Evolutionary conservation across 2,113 vertebrate species (phyloP), one percentile per base, ranked within the genome.

Genomic region (Ammodytes marinus): DNA sequence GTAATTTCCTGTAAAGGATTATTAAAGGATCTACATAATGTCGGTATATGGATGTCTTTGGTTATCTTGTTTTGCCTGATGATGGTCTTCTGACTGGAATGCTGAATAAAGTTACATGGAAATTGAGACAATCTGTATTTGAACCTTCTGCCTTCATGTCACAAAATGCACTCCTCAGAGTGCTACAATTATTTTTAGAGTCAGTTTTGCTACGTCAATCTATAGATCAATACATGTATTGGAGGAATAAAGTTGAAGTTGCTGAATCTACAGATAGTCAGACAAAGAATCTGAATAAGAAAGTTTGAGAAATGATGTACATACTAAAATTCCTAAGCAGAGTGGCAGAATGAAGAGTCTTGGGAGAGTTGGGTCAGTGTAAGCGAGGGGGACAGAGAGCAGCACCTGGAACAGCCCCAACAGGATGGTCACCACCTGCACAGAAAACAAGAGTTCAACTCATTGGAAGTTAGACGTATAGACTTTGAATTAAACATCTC

Each of bases 351-450:
- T 2, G 77, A 84, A 93, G 37, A 94, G 27, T 4, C 74, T 80
- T 19, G 91, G 79, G 17, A 88, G 35, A 47, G 1, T 42, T 8
- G 13, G 0, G 7, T 79, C 63, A 15, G 78, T 1, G 43, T 77
- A 82, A 64, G 82, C 86, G 1, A 93, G 43, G 0, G 91, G 89
- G 17, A 88, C n/a, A 45, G 91, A 78, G 63, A 96, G 74, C 19
- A 96, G 17, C 40, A 95, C 3, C 77, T 95, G 95, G 76, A 95
- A 85, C 46, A 94, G 54, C n/a, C 95, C 95, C 35, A 95, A 35
- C 64, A 96, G 79, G 80, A 95, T 93, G 50, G 90, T 84, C 68
- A 92, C 76, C 79, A 95, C 90, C 95, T 96, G 61, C 6, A 80
- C 13, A 71, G 0, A 75, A 27, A 43, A 68, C 2, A 73, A 0